phyloP scores from a whole-genome alignment of 2,113 vertebrate species.

The Saccopteryx leptura region DNA sequence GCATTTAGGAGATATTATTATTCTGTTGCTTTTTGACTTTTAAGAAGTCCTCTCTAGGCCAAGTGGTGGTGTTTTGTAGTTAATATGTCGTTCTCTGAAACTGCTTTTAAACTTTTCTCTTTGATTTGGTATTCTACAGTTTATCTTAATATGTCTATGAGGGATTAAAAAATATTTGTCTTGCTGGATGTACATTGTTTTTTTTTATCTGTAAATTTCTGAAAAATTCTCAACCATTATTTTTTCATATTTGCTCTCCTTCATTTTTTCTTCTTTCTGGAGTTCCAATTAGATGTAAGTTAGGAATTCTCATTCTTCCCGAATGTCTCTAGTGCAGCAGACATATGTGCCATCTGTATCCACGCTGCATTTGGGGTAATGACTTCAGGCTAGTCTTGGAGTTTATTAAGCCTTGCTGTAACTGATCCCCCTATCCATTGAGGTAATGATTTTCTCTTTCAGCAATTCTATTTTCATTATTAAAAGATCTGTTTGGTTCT shows the following conservation, averaged over 20 bases:
- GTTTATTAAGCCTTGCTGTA: background rate
- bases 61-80: background rate
- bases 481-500: background rate
- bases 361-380: background rate
- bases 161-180: background rate
- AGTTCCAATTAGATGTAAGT: background rate
- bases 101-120: slow-evolving; percentile 1
- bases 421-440: background rate
- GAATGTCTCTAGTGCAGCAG: background rate
- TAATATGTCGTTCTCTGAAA: background rate
- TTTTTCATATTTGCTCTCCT: background rate
- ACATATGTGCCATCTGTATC: background rate
- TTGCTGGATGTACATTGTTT: background rate
- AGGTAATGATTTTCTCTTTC: background rate
- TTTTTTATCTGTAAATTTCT: background rate
- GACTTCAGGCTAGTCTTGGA: background rate
- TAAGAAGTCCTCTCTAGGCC: background rate
- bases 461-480: background rate
- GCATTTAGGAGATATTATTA: background rate
- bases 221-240: background rate
- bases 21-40: background rate
- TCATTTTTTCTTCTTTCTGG: background rate
- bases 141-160: background rate
- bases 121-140: background rate
- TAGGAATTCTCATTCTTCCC: background rate